Conservation (phyloP, 2,113 vertebrate genomes). For the Elephas maximus region DNA sequence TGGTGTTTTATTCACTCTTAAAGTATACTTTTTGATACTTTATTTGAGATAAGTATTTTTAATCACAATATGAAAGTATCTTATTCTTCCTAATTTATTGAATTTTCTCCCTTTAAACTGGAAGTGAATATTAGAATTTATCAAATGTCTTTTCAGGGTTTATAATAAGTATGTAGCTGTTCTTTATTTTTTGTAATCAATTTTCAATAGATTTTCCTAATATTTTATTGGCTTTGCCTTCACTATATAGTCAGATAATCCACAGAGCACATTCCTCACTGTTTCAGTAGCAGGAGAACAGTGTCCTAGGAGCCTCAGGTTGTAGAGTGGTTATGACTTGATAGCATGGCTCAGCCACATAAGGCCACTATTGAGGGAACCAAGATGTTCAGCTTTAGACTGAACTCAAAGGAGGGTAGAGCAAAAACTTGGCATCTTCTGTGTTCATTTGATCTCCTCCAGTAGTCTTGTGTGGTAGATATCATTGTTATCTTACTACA, state of each 20-base stretch:
- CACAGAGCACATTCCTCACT: neutral
- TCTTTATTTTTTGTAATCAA: neutral
- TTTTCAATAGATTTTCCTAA: conserved; percentile 37
- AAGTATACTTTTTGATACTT: neutral
- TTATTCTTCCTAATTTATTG: conserved; percentile 49
- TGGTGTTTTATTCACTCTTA: neutral
- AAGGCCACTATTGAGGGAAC: neutral
- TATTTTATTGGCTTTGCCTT: conserved; percentile 24
- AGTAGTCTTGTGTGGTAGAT: neutral
- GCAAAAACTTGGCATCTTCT: neutral
- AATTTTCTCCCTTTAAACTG: neutral
- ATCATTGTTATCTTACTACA: neutral
- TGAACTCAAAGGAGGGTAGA: neutral
- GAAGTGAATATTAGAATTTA: conserved; percentile 50
- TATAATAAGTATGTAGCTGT: conserved; percentile 49
- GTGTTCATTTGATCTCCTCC: neutral
- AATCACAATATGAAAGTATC: neutral
- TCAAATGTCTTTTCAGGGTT: conserved; percentile 23
- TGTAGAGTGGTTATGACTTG: neutral
- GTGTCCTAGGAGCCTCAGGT: neutral
- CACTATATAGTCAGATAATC: neutral
- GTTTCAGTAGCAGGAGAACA: neutral
- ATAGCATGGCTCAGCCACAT: neutral
- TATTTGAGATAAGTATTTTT: conserved; percentile 41
- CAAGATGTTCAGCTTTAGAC: neutral